phyloP scores from a whole-genome alignment of 2,888 invertebrate species.

The Steinernema scapterisci region DNA sequence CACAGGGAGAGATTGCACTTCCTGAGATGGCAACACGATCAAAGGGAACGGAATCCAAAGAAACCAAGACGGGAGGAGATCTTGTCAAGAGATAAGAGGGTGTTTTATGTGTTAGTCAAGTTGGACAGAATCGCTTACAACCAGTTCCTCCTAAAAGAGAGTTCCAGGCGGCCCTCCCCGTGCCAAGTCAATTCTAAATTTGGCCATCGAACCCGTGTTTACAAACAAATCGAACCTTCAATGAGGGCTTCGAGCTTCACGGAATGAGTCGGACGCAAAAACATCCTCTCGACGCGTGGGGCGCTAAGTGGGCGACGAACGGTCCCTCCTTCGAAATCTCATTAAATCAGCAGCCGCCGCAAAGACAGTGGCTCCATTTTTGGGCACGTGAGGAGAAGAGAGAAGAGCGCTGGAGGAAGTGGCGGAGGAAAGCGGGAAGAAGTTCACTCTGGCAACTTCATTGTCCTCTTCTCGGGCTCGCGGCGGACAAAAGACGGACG shows the following conservation, averaged over 20 bases:
- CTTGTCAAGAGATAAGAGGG: too few species aligned
- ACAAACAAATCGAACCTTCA: conserved; percentile 16
- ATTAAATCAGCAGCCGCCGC: neutral
- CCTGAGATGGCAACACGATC: too few species aligned
- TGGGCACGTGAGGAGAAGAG: neutral
- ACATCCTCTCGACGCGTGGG: neutral
- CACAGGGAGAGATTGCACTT: too few species aligned
- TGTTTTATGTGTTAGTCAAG: too few species aligned
- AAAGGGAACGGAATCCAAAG: too few species aligned
- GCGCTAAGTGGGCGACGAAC: neutral
- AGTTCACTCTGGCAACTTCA: neutral
- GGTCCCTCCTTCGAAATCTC: neutral
- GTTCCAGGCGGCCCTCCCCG: too few species aligned
- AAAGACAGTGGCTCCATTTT: neutral
- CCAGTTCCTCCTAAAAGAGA: too few species aligned
- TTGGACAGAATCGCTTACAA: too few species aligned
- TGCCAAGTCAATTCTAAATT: neutral
- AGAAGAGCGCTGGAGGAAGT: neutral
- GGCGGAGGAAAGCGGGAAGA: neutral
- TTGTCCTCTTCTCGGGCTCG: neutral
- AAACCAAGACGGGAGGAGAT: too few species aligned
- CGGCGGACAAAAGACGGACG: neutral
- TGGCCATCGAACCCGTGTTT: neutral
- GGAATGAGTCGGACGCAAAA: neutral
- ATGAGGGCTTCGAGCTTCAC: conserved; percentile 4